These are phyloP conservation scores for Morpho helenor DNA, from an alignment of 2,888 invertebrate species.

Conservation along the genomic window DNA sequence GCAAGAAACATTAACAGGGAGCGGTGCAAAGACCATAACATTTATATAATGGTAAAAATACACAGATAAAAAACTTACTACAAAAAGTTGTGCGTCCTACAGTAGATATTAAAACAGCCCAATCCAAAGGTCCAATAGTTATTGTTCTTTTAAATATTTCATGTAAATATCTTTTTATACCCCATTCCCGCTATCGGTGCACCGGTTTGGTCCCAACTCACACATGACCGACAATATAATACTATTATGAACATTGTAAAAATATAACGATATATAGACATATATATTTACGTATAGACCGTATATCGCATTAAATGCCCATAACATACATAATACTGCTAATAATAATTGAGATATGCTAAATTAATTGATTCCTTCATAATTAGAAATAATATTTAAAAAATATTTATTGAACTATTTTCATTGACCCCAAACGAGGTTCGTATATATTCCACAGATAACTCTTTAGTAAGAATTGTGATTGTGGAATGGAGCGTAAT, in stretches of 20 bases:
- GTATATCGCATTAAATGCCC: conserved; percentile 65
- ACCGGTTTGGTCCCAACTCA: conserved; percentile 73
- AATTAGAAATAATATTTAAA: conserved; percentile 17
- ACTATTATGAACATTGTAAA: conserved; percentile 34
- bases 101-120: conserved; percentile 58
- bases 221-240: conserved; percentile 29
- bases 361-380: conserved; percentile 59
- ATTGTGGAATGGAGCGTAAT: conserved; percentile 4
- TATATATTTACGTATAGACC: conserved; percentile 61
- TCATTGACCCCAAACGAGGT: conserved; percentile 19
- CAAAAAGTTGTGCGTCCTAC: conserved; percentile 39
- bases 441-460: conserved; percentile 7
- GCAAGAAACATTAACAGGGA: conserved; percentile 31
- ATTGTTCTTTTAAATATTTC: conserved; percentile 22
- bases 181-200: conserved; percentile 56
- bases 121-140: conserved; percentile 35
- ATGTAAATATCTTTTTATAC: conserved; percentile 35
- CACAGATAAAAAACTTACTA: conserved; percentile 31
- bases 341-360: conserved; percentile 58
- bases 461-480: neutral
- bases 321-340: conserved; percentile 47
- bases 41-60: conserved; percentile 30
- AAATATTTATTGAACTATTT: conserved; percentile 17
- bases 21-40: conserved; percentile 38
- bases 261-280: conserved; percentile 41